A percentile compares a stretch with the other conserved stretches of the same genome.
phyloP scores from a whole-genome alignment of 2,888 invertebrate species.

The Ferrisia virgata region DNA sequence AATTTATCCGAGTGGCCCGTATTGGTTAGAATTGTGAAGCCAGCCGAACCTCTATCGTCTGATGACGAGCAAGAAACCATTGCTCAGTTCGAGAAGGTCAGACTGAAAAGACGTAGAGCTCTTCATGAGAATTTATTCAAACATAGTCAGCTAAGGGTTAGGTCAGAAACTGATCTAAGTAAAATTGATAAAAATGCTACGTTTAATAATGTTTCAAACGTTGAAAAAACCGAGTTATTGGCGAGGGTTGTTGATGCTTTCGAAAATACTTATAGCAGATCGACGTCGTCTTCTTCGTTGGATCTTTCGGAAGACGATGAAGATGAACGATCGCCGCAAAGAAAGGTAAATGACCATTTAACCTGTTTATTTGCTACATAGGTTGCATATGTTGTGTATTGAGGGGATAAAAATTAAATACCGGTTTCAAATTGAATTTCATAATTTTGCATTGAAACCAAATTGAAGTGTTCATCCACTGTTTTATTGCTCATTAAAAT shows the following conservation, averaged over 20 bases:
- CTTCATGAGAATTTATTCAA: slow-evolving; percentile 50
- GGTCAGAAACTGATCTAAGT: slow-evolving; percentile 75
- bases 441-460: too few species aligned
- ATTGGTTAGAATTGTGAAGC: slow-evolving; percentile 49
- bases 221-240: slow-evolving; percentile 72
- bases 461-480: too few species aligned
- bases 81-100: slow-evolving; percentile 47
- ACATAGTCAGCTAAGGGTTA: slow-evolving; percentile 42
- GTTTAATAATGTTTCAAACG: slow-evolving; percentile 54
- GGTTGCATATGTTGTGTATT: neutral
- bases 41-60: slow-evolving; percentile 35
- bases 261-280: slow-evolving; percentile 72
- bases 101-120: slow-evolving; percentile 52
- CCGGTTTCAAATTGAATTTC: neutral
- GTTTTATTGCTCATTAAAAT: too few species aligned
- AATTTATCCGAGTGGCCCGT: slow-evolving; percentile 65
- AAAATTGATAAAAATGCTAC: slow-evolving; percentile 76
- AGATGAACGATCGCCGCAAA: neutral
- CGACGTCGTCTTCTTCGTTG: slow-evolving; percentile 67
- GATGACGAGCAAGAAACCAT: slow-evolving; percentile 48
- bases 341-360: neutral
- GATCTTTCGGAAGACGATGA: neutral
- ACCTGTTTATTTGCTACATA: neutral
- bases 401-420: neutral
- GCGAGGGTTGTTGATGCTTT: slow-evolving; percentile 75